phyloP scores from a whole-genome alignment of 2,797 vertebrate genomes.

The Phyllotis vaccarum region DNA sequence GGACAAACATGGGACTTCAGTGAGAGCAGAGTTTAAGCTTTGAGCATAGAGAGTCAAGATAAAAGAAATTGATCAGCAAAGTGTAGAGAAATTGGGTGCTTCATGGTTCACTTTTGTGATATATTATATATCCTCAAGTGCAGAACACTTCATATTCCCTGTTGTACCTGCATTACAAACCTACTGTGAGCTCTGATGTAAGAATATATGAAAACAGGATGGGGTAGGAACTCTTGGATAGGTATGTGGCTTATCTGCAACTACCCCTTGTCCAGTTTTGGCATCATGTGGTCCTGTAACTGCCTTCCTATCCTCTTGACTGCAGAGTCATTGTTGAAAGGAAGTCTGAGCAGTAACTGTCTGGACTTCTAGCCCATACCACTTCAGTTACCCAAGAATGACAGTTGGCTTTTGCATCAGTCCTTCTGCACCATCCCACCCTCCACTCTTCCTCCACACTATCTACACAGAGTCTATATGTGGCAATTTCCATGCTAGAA shows the following conservation, averaged over 20 bases:
- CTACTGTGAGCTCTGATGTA: slow-evolving; percentile 49
- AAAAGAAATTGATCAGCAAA: not conserved
- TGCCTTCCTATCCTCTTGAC: slow-evolving; percentile 53
- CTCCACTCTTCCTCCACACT: not conserved
- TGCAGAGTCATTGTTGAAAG: slow-evolving; percentile 81
- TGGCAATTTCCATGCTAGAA: slow-evolving; percentile 66
- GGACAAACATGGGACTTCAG: not conserved
- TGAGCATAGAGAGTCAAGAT: not conserved
- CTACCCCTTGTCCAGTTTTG: slow-evolving; percentile 47
- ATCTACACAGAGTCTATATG: slow-evolving; percentile 46
- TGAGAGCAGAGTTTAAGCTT: not conserved
- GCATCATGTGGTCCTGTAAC: slow-evolving; percentile 68
- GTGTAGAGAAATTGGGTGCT: not conserved
- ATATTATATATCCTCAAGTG: not conserved
- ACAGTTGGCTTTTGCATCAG: slow-evolving; percentile 82
- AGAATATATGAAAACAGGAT: slow-evolving; percentile 48
- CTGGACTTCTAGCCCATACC: slow-evolving; percentile 69
- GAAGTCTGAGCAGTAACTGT: slow-evolving; percentile 78
- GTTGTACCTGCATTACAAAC: not conserved
- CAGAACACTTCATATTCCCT: slow-evolving; percentile 44
- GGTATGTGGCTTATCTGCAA: slow-evolving; percentile 67
- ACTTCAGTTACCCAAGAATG: slow-evolving; percentile 79
- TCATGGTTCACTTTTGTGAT: not conserved
- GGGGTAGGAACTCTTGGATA: slow-evolving; percentile 9
- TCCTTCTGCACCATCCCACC: slow-evolving; percentile 28